Conservation (phyloP, 2,797 vertebrate species). For the Hydrolagus colliei region DNA sequence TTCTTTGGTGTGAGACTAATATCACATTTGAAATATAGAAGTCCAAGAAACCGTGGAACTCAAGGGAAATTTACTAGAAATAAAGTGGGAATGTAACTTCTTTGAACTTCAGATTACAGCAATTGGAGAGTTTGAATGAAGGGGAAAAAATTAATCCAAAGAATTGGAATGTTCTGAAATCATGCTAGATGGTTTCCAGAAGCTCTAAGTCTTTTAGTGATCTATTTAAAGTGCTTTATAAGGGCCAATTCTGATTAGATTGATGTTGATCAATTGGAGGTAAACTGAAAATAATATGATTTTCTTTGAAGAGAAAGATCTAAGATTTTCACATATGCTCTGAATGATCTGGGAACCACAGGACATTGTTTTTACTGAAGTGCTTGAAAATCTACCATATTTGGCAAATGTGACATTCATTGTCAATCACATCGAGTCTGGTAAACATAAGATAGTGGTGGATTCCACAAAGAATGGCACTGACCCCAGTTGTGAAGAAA, state of each 20-base stretch:
- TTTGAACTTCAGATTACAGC: neutral
- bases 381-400: too few relatives aligned
- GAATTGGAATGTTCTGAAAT: neutral
- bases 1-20: neutral
- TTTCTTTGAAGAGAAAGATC: conserved; percentile 2
- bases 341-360: neutral
- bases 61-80: neutral
- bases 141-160: neutral
- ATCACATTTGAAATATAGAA: neutral
- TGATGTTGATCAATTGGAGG: neutral
- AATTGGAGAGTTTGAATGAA: conserved; percentile 2
- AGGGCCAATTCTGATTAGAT: too few relatives aligned
- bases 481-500: neutral
- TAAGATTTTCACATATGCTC: neutral
- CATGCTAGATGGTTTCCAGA: neutral
- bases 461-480: neutral
- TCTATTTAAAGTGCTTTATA: neutral
- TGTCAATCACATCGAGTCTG: too few relatives aligned
- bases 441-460: too few relatives aligned
- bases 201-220: neutral
- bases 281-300: neutral
- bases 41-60: neutral
- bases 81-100: neutral
- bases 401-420: too few relatives aligned
- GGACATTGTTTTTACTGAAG: neutral